phyloP scores from a whole-genome alignment of 2,113 vertebrate genomes.

The Suricata suricatta region DNA sequence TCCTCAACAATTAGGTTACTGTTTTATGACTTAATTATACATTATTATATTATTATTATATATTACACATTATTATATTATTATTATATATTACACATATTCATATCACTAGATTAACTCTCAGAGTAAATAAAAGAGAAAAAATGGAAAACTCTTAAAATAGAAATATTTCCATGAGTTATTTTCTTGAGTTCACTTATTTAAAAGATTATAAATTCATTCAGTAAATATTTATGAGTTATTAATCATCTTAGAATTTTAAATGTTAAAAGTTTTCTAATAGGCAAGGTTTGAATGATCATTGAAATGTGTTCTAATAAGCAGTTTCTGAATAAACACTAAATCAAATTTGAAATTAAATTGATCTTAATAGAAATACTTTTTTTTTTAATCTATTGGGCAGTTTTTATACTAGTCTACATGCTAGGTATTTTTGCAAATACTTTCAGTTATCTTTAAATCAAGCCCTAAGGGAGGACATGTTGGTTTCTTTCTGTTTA shows the following conservation, averaged over 20 bases:
- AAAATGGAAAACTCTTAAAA: conserved; percentile 2
- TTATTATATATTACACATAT: neutral
- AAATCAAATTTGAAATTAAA: neutral
- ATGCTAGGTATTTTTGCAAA: neutral
- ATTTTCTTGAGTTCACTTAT: neutral
- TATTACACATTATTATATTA: no score
- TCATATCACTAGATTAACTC: neutral
- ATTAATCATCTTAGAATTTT: neutral
- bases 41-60: no score
- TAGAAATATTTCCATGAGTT: neutral
- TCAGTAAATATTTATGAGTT: neutral
- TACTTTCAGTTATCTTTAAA: neutral
- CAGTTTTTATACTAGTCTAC: neutral
- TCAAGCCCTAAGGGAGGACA: neutral
- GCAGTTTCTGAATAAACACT: neutral
- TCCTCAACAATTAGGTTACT: conserved; percentile 45
- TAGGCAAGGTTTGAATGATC: neutral
- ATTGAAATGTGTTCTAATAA: neutral
- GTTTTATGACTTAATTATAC: conserved; percentile 7
- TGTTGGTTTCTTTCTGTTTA: neutral
- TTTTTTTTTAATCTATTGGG: neutral
- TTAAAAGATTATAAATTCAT: neutral
- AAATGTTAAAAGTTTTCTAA: neutral
- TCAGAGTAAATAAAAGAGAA: neutral
- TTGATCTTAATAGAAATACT: neutral